Conservation (phyloP, 2,113 vertebrate genomes). For the Bubo scandiacus region DNA sequence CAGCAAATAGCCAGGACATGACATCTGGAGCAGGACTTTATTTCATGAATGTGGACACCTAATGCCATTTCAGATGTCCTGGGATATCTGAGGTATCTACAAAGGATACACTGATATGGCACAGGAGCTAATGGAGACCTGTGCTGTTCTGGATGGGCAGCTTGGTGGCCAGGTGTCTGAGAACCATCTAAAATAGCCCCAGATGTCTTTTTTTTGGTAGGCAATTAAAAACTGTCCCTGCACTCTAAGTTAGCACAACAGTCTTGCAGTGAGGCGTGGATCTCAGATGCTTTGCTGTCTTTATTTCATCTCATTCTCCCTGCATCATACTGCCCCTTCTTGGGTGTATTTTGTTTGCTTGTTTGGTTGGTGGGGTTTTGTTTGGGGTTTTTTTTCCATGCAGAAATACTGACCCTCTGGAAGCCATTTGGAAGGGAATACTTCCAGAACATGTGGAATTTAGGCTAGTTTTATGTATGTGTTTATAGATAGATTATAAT, state of each 20-base stretch:
- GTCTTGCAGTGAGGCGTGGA: neutral
- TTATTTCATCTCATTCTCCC: neutral
- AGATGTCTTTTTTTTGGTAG: neutral
- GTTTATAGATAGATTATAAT: neutral
- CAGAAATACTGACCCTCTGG: neutral
- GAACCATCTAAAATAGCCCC: neutral
- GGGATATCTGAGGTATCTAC: neutral
- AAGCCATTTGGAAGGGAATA: neutral
- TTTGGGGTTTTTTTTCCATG: neutral
- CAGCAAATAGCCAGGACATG: neutral
- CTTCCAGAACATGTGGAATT: neutral
- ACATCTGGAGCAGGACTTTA: neutral
- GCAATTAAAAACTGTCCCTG: neutral
- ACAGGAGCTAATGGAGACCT: neutral
- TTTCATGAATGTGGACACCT: neutral
- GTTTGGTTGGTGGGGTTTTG: neutral
- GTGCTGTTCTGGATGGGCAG: neutral
- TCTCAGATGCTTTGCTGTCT: neutral
- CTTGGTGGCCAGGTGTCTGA: neutral
- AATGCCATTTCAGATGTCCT: neutral
- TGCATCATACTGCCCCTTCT: neutral
- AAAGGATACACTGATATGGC: neutral
- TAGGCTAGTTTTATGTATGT: neutral
- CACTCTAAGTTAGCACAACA: neutral
- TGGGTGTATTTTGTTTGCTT: neutral